Base-by-base conservation (phyloP, 2,888 invertebrate genomes). In the Drosophila suboccidentalis region DNA sequence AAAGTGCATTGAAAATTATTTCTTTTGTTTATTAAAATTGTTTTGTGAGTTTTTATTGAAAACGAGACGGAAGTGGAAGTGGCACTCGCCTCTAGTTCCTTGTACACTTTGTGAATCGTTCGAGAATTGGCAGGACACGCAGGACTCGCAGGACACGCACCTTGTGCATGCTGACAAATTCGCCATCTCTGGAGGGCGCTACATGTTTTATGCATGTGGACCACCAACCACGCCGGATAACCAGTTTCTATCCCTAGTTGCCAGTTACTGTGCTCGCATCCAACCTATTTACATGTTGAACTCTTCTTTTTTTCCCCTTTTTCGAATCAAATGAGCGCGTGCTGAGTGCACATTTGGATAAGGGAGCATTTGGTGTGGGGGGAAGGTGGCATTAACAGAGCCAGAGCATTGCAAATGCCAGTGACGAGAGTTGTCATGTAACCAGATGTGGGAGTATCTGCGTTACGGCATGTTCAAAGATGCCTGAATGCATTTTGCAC, bases 11-110 rank as follows among this genome's bases (percentile, higher is more conserved):
- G 70, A 60, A 75, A 80, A 82, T 82, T 61, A 82, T 75, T 82
- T 82, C 75, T 73, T 70, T 75, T 80, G 79, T 79, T 79, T 79
- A 79, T 80, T 72, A 76, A 79, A 80, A 75, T 79, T 72, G 77
- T 80, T 80, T 67, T 63, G 61, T 46, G 11, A 80, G 76, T 60
- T 71, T 75, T 76, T 71, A 76, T 80, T 76, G 80, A 78, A 76
- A 75, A 64, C 78, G 62, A 75, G 54, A 76, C 71, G 49, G 51
- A 57, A 64, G 59, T 60, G 49, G 51, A 57, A 64, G 59, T 60
- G 49, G 38, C 59, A 57, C 29, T 43, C 38, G 50, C 43, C 44
- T 17, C 43, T 19, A 43, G 38, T 49, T 54, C 53, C 60, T 58
- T 58, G 60, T 53, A 17, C 49, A 72, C 34, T 43, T 22, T 39